These are phyloP conservation scores for Agriopis marginaria DNA, from an alignment of 2,888 invertebrate genomes.

Conservation along the genomic window DNA sequence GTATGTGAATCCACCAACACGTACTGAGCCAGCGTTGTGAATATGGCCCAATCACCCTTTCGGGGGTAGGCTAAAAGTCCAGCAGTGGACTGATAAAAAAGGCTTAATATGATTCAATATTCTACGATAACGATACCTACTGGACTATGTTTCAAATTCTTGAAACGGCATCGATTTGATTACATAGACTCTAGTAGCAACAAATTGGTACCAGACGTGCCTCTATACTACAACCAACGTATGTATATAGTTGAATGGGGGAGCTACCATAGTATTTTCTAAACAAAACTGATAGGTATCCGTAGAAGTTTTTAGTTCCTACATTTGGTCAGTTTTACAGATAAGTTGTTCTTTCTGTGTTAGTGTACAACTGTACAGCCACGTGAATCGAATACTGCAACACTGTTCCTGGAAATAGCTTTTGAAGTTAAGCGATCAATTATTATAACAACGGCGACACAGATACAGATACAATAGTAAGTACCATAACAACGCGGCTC, in stretches of 20 bases:
- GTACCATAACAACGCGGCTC: too few relatives aligned
- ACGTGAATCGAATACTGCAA: slow-evolving; percentile 27
- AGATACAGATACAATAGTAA: too few relatives aligned
- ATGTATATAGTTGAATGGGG: background rate
- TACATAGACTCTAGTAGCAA: slow-evolving; percentile 20
- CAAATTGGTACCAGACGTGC: slow-evolving; percentile 32
- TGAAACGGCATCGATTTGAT: slow-evolving; percentile 37
- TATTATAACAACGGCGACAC: background rate
- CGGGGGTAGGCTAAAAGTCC: too few relatives aligned
- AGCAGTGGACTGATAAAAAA: too few relatives aligned
- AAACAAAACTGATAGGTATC: background rate
- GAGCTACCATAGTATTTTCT: background rate
- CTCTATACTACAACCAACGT: background rate
- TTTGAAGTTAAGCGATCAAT: background rate
- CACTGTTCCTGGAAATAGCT: slow-evolving; percentile 1
- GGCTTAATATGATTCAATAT: too few relatives aligned
- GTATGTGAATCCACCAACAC: too few relatives aligned
- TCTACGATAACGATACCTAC: slow-evolving; percentile 12
- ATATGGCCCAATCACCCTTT: too few relatives aligned
- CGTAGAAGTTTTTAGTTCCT: background rate
- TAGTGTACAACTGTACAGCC: background rate
- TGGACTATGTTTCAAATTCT: slow-evolving; percentile 22
- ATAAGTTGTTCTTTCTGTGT: background rate
- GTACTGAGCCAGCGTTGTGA: too few relatives aligned
- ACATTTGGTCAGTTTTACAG: background rate